Evolutionary conservation across 2,888 invertebrate species (phyloP).

Genomic region (Eristalis arbustorum): DNA sequence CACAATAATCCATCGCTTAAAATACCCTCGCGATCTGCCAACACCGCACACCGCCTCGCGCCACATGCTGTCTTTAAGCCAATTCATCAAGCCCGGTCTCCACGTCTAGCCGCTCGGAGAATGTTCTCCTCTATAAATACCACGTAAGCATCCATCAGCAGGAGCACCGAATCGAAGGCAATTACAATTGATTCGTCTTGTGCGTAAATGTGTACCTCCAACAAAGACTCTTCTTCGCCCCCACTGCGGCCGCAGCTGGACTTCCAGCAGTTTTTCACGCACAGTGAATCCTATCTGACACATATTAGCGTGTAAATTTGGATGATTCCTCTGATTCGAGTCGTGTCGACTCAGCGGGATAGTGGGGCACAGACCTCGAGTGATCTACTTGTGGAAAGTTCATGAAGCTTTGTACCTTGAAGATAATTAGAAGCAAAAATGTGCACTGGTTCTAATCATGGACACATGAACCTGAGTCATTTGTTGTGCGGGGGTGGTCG

Average conservation of each 20-base stretch:
- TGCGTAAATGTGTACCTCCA: background rate
- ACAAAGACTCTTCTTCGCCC: background rate
- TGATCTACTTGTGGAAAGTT: background rate
- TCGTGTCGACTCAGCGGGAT: background rate
- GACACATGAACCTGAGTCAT: background rate
- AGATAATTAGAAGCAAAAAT: background rate
- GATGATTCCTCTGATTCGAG: background rate
- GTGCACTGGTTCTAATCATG: background rate
- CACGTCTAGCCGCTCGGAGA: too few species aligned
- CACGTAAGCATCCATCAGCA: too few species aligned
- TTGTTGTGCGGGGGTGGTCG: background rate
- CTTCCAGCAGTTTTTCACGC: background rate
- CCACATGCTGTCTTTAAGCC: too few species aligned
- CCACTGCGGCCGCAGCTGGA: background rate
- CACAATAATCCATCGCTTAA: too few species aligned
- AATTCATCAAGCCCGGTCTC: too few species aligned
- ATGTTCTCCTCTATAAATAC: too few species aligned
- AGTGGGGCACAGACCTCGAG: background rate
- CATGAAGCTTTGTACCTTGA: background rate
- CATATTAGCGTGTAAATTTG: background rate
- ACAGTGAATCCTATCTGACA: background rate
- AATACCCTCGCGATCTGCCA: too few species aligned
- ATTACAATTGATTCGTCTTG: background rate
- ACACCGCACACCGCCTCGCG: too few species aligned
- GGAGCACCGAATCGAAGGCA: background rate